Percentiles rank a stretch among this genome's conserved stretches.
phyloP scores from a whole-genome alignment of 35 echinoderm and acorn worm species.

The Heliocidaris tuberculata region DNA sequence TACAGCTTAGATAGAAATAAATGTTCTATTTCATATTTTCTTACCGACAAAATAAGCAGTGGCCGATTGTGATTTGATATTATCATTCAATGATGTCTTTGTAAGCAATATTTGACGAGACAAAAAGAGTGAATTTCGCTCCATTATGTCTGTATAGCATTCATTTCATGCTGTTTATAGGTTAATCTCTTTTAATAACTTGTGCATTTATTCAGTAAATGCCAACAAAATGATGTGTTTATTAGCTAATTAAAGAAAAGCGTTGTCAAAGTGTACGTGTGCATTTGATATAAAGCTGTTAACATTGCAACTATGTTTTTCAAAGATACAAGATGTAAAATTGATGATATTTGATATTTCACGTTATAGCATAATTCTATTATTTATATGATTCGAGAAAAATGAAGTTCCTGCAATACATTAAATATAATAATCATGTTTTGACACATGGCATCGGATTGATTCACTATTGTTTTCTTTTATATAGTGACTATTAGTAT shows the following conservation, averaged over 20 bases:
- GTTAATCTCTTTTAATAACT: neutral
- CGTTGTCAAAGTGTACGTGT: neutral
- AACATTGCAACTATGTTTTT: neutral
- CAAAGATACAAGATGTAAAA: neutral
- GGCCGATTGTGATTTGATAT: neutral
- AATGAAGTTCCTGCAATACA: slow-evolving; percentile 17
- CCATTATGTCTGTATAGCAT: neutral
- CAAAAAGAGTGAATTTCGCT: neutral
- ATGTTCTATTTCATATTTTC: neutral
- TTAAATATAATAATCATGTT: neutral
- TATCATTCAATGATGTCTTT: neutral
- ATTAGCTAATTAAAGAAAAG: neutral
- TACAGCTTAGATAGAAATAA: neutral
- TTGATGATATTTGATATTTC: slow-evolving; percentile 6
- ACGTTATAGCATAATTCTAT: slow-evolving; percentile 6
- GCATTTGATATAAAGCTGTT: neutral
- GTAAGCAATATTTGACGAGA: neutral
- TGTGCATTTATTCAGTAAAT: neutral
- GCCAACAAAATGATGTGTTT: neutral
- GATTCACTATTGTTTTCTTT: neutral
- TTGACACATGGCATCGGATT: neutral
- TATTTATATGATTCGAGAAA: neutral
- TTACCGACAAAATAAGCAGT: neutral
- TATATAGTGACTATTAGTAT: too few relatives aligned
- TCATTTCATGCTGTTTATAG: neutral